phyloP scores from a whole-genome alignment of 2,888 invertebrate species.

The Tipula unca region DNA sequence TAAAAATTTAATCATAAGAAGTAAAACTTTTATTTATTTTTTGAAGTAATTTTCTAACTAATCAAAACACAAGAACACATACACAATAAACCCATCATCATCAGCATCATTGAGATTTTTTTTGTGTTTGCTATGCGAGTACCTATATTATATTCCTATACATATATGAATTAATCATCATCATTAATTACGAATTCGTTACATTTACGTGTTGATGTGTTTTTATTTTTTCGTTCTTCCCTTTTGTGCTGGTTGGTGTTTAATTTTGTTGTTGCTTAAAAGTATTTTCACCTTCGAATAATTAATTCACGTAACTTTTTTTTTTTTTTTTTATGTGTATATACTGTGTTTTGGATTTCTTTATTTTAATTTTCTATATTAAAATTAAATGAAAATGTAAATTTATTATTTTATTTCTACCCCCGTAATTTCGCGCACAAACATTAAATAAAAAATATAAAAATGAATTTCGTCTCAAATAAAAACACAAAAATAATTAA shows the following conservation, averaged over 20 bases:
- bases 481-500: background rate
- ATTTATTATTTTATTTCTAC: background rate
- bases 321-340: too few relatives aligned
- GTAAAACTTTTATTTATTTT: background rate
- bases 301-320: background rate
- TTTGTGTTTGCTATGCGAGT: background rate
- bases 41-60: background rate
- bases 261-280: background rate
- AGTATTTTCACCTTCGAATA: background rate
- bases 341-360: background rate
- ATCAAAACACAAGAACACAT: background rate
- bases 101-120: background rate
- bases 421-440: background rate
- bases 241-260: background rate
- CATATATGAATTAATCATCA: background rate
- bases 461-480: background rate
- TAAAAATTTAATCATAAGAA: background rate
- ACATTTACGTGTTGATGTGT: background rate
- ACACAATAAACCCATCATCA: background rate
- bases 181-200: constrained; percentile 1
- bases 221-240: too few relatives aligned
- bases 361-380: background rate
- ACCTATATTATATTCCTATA: background rate
- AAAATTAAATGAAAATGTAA: background rate
- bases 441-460: background rate